A percentile compares a stretch with the other conserved stretches of the same genome.
Conservation (phyloP, 2,888 invertebrate species). For the Leucophora obtusa region DNA sequence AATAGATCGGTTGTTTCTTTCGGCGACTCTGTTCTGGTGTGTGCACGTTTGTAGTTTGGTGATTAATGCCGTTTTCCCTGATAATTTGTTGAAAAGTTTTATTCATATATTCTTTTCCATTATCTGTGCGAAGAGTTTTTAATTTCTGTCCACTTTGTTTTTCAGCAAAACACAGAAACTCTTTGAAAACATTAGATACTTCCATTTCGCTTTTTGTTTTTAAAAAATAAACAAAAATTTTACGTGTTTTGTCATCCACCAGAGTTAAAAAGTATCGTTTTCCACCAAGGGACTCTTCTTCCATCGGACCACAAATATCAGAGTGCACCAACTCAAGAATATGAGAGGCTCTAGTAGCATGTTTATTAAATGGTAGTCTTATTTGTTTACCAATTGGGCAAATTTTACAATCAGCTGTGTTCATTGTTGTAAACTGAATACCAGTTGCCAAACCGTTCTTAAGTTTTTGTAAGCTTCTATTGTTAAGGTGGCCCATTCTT, state of each 20-base stretch:
- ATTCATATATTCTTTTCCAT: slow-evolving; percentile 19
- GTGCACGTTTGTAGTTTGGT: neutral
- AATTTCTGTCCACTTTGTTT: slow-evolving; percentile 55
- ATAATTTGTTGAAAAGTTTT: slow-evolving; percentile 21
- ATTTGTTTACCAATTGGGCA: neutral
- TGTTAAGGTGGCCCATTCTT: slow-evolving; percentile 44
- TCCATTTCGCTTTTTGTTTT: slow-evolving; percentile 55
- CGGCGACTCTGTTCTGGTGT: slow-evolving; percentile 22
- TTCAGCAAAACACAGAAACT: slow-evolving; percentile 54
- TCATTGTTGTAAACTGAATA: slow-evolving; percentile 30
- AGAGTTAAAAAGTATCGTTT: slow-evolving; percentile 13
- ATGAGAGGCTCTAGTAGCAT: slow-evolving; percentile 57
- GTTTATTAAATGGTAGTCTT: slow-evolving; percentile 63
- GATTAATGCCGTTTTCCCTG: neutral
- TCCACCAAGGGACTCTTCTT: slow-evolving; percentile 67
- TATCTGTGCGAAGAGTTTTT: slow-evolving; percentile 36
- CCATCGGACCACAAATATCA: slow-evolving; percentile 76
- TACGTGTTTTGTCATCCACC: slow-evolving; percentile 1
- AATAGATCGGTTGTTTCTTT: slow-evolving; percentile 61
- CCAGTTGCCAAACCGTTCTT: slow-evolving; percentile 37
- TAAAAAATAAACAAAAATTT: slow-evolving; percentile 30
- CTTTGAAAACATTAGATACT: slow-evolving; percentile 46
- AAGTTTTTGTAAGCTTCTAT: slow-evolving; percentile 36
- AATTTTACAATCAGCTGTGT: slow-evolving; percentile 54
- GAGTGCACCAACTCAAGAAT: slow-evolving; percentile 72